Evolutionary conservation across 2,888 invertebrate genomes (phyloP).

Genomic region (Papilio elwesi): DNA sequence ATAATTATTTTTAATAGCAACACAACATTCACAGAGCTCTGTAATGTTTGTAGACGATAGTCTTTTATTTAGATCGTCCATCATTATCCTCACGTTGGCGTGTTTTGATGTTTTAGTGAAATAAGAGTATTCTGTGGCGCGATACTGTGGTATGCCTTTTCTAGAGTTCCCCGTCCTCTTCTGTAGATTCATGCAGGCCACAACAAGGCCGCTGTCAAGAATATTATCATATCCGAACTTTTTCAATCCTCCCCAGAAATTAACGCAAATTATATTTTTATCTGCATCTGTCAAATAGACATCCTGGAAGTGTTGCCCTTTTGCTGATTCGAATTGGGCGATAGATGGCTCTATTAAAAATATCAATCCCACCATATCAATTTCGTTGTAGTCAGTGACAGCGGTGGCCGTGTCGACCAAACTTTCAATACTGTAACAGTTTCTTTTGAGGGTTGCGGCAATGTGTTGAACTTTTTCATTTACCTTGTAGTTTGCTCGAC

Average conservation of each 20-base stretch:
- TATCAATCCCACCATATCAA: conserved; percentile 89
- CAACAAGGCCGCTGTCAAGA: conserved; percentile 81
- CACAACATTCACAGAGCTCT: conserved; percentile 65
- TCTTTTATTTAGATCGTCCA: conserved; percentile 72
- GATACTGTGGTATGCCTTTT: conserved; percentile 81
- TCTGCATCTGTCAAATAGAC: conserved; percentile 84
- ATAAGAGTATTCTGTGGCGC: conserved; percentile 85
- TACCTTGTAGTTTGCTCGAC: conserved; percentile 56
- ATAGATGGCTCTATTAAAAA: conserved; percentile 81
- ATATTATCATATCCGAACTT: conserved; percentile 82
- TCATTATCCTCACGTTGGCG: conserved; percentile 70
- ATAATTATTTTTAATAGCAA: conserved; percentile 63
- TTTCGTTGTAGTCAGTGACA: conserved; percentile 84
- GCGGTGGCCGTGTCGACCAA: conserved; percentile 59
- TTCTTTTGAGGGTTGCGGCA: conserved; percentile 59
- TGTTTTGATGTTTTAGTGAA: conserved; percentile 86
- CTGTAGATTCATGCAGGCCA: conserved; percentile 87
- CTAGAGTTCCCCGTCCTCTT: conserved; percentile 81
- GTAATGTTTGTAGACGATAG: conserved; percentile 53
- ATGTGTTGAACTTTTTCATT: conserved; percentile 49
- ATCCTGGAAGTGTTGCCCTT: conserved; percentile 76
- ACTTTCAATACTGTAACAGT: conserved; percentile 76
- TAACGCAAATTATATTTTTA: conserved; percentile 79
- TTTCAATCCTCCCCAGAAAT: conserved; percentile 82
- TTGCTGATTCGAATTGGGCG: conserved; percentile 64